Conservation (phyloP, 2,113 vertebrate species). For the Callopanchax toddi region DNA sequence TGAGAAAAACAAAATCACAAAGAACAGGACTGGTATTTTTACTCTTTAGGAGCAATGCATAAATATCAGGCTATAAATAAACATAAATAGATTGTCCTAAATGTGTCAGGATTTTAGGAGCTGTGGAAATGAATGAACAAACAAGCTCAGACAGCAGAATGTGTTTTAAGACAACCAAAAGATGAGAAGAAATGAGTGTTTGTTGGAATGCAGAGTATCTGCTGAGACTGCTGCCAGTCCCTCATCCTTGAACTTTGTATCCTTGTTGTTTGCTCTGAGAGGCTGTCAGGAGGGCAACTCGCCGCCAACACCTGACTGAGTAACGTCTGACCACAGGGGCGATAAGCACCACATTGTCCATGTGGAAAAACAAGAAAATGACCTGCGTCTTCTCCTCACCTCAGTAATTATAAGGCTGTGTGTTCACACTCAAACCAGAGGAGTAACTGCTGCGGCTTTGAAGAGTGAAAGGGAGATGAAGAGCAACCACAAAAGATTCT, state of each 20-base stretch:
- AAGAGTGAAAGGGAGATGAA: no score
- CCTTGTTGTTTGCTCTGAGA: constrained; percentile 60
- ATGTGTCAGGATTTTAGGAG: background rate
- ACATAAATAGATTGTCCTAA: background rate
- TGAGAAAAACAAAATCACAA: constrained; percentile 48
- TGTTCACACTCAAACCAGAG: background rate
- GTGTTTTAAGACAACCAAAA: background rate
- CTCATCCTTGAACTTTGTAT: constrained; percentile 70
- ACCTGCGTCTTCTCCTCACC: constrained; percentile 14
- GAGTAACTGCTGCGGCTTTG: no score
- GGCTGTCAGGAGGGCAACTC: constrained; percentile 39
- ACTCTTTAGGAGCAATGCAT: constrained; percentile 1
- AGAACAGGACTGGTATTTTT: constrained; percentile 11
- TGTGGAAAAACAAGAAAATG: constrained; percentile 45
- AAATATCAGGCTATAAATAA: constrained; percentile 2
- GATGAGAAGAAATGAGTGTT: constrained; percentile 41
- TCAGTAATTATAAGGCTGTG: constrained; percentile 27
- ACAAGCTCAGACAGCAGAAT: background rate
- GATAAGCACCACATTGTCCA: constrained; percentile 13
- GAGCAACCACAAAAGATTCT: no score
- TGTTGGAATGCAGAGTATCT: constrained; percentile 59
- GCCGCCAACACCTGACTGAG: constrained; percentile 40
- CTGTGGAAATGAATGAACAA: background rate
- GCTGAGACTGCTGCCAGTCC: constrained; percentile 36
- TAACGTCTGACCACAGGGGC: constrained; percentile 9